Base-by-base conservation (phyloP, 37 sponge, comb jelly and placozoan species). In the Halisarca cf. caerulea region DNA sequence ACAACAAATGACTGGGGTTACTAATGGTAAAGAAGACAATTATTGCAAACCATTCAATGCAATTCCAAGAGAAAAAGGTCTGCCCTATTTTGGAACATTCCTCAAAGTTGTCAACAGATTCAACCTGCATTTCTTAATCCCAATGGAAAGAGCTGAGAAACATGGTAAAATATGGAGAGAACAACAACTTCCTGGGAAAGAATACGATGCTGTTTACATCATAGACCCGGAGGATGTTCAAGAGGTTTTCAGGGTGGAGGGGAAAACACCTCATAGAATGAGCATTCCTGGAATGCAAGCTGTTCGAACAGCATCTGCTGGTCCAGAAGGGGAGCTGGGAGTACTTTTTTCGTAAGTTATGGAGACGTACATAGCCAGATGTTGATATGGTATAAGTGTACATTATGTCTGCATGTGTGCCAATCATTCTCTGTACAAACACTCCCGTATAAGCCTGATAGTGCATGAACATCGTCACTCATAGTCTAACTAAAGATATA, bases 171-270 rank as follows among this genome's bases (percentile, higher is more conserved):
- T 88, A 20, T 88, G 74, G n/a, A 24, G 45, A 55, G 89, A 79
- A 60, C 37, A 71, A 71, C 37, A 6, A 30, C 37, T 80, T 35
- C 81, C 85, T 7, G 79, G 51, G 25, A 9, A 54, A 2, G 72
- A 75, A 0, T n/a, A n/a, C n/a, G 86, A 85, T 24, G 9, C 28
- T 6, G 83, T 90, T 9, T 34, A 72, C 20, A 42, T 82, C 7
- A 18, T 24, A 20, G 83, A 86, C 41, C 83, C 86, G 11, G 27
- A 82, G 41, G 90, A 90, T 58, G 45, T 82, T 14, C 82, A 90
- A 51, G 37, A 37, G 27, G 79, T 83, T 24, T 86, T 83, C 57
- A 59, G 90, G 39, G 85, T 80, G 24, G 89, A 89, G 0, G 85
- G 84, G 4, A 79, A 89, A 62, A 81, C 14, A 14, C 89, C 89